A percentile compares a stretch with the other conserved stretches of the same genome.
These are phyloP conservation scores for Laterallus jamaicensis DNA, from an alignment of 2,113 vertebrate species.

Conservation along the genomic window DNA sequence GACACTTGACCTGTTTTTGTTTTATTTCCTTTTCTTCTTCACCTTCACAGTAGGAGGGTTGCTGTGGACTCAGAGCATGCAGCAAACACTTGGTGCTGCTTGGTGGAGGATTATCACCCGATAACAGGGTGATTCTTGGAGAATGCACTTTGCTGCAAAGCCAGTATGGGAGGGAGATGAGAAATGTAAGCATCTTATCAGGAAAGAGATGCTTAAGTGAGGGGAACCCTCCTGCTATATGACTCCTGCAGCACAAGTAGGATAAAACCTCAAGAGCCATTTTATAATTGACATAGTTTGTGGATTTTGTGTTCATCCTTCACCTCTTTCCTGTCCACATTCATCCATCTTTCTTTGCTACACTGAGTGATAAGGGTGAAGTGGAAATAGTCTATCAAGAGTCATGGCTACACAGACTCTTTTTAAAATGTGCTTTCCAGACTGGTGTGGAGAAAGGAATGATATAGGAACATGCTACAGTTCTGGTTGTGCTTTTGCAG, in stretches of 20 bases:
- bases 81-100: not conserved
- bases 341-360: not conserved
- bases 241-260: not conserved
- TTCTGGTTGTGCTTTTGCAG: not conserved
- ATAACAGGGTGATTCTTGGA: not conserved
- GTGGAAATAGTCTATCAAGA: not conserved
- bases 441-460: not conserved
- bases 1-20: not conserved
- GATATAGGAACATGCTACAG: not conserved
- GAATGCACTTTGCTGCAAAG: not conserved
- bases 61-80: not conserved
- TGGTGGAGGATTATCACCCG: constrained; percentile 13
- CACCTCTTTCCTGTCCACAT: not conserved
- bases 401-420: not conserved
- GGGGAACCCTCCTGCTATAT: not conserved
- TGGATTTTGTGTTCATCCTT: not conserved
- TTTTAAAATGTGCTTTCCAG: not conserved
- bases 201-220: not conserved
- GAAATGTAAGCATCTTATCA: not conserved
- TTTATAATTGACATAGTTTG: not conserved
- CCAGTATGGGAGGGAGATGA: not conserved
- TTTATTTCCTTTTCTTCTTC: not conserved
- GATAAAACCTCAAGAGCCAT: not conserved
- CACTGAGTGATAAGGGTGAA: not conserved
- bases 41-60: not conserved